phyloP scores from a whole-genome alignment of 2,888 invertebrate genomes.

The Heliconius ethilla region DNA sequence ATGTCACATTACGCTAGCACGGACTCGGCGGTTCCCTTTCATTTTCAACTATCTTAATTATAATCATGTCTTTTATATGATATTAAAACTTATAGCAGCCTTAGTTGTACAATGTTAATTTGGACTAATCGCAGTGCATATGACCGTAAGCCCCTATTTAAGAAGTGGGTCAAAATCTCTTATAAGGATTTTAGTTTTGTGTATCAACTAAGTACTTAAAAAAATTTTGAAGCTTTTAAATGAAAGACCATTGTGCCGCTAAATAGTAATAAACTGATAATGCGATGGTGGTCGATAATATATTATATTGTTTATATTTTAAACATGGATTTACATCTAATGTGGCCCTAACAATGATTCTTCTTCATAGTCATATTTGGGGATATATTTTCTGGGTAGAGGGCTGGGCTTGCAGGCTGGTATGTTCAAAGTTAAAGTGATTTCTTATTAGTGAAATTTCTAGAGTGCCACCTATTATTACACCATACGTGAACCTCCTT shows the following conservation, averaged over 20 bases:
- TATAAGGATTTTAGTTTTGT: not conserved
- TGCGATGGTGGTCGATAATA: not conserved
- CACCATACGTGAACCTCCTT: not conserved
- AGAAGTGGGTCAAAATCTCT: not conserved
- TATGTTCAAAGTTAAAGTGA: no score
- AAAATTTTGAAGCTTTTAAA: not conserved
- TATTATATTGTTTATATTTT: not conserved
- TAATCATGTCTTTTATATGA: not conserved
- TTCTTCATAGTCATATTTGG: no score
- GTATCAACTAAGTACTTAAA: not conserved
- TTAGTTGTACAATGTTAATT: not conserved
- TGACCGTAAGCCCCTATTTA: not conserved
- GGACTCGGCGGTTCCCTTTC: no score
- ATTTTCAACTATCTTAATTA: conserved; percentile 4
- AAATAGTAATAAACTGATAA: not conserved
- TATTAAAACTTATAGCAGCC: not conserved
- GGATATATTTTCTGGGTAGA: no score
- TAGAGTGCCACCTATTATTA: no score
- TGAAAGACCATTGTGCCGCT: not conserved
- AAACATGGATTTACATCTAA: not conserved
- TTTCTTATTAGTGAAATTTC: no score
- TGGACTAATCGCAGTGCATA: not conserved
- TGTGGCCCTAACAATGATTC: no score
- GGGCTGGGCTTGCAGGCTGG: no score
- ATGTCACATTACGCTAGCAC: not conserved